Evolutionary conservation across 2,888 invertebrate genomes (phyloP), one percentile per base, ranked within the genome.

Genomic region (Brachyopa scutellaris): DNA sequence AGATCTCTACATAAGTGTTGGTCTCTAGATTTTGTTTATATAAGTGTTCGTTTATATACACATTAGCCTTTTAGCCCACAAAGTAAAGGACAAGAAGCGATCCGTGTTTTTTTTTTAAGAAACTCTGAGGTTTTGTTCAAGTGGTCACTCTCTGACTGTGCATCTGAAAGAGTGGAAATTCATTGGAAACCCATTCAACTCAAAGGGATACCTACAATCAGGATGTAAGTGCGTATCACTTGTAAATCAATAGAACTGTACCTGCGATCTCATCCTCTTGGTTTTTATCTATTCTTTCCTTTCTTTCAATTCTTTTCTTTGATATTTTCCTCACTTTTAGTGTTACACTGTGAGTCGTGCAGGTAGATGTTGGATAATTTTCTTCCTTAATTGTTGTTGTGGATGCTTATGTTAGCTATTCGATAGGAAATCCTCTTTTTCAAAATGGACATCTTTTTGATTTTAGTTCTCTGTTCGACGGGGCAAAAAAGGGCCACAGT

Each of bases 181-280:
- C 77, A 17, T 66, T 77, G 77, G 77, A 82, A 77, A 77, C 47
- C 82, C 61, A 82, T 82, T 82, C 82, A 82, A 59, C 11, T 38
- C 53, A 47, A 55, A 47, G 55, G 77, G 61, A 82, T 64, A 64
- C 59, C 76, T 33, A 82, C 82, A 82, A 77, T 82, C 82, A 82
- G 82, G 82, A 82, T 82, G 82, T 82, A 82, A 82, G 82, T 82
- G 72, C 82, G 82, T 77, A 82, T 82, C 82, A 77, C 70, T 72
- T 77, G 82, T 77, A 72, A 77, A 82, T 82, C 82, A 77, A 82
- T 82, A 62, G 82, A 82, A 66, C 66, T 72, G 55, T 82, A 82
- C 82, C 82, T 82, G 82, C 77, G 77, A 82, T 82, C 77, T 77
- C 70, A 77, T 82, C 70, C 76, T 76, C 70, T 72, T 49, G 31